Base-by-base conservation (phyloP, 1,140 invertebrate species). In the Bicyclus anynana region DNA sequence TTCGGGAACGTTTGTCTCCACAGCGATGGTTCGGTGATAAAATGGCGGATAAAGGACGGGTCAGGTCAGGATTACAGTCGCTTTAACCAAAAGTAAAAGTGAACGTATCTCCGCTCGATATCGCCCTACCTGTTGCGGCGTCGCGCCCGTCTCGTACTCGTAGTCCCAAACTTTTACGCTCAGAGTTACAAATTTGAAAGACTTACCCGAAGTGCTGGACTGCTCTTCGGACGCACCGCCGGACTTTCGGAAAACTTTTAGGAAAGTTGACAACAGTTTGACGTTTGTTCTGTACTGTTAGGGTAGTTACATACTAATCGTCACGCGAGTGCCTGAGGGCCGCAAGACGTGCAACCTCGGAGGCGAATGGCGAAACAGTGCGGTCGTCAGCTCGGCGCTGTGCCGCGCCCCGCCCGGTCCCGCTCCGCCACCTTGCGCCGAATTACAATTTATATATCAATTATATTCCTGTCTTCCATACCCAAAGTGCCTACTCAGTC, bases 241-340 rank as follows among this genome's bases (percentile, higher is more conserved):
- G 48, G 62, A 66, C 64, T 67, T 77, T 67, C 69, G 72, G 44
- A 79, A 65, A 68, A 80, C 74, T 80, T 81, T 84, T 61, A 66
- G 48, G 26, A 75, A 56, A 72, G 62, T 84, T 77, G 69, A 71
- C 61, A 78, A 66, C 73, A 81, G 75, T 84, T 84, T 80, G 74
- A 71, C 27, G 72, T 62, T 69, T 77, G 63, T 80, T 67, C 5
- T 59, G 59, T 51, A 69, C 64, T 60, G 57, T 75, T 67, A 50
- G 58, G 56, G 55, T 47, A 46, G 49, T 51, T 53, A 59, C 50
- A 29, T 65, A n/a, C 10, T 60, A 69, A 61, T 71, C 68, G 71
- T 72, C 56, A 53, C 75, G 61, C 52, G 59, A 38, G 48, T 52
- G 49, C 54, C 50, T 42, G 53, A n/a, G 13, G 21, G 60, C 62